Evolutionary conservation across 2,888 invertebrate species (phyloP).

Genomic region (Sesamia inferens): DNA sequence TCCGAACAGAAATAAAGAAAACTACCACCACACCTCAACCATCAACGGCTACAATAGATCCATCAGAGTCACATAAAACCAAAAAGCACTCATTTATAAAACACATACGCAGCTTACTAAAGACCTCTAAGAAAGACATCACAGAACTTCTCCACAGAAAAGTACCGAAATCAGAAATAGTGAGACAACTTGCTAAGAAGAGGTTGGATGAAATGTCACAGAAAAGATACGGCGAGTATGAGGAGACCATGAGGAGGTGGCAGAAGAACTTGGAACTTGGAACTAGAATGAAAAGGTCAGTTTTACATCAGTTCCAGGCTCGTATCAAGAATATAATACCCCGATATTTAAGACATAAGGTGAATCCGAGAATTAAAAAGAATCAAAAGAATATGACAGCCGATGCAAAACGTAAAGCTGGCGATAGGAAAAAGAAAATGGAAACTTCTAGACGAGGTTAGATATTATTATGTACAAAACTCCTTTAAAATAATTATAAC

Average conservation of each 20-base stretch:
- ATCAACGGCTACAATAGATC: slow-evolving; percentile 7
- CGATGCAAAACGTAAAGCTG: slow-evolving; percentile 10
- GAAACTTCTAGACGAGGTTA: slow-evolving; percentile 24
- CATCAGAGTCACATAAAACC: slow-evolving; percentile 26
- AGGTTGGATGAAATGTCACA: slow-evolving; percentile 70
- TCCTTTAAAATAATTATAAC: not conserved
- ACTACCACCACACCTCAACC: not conserved
- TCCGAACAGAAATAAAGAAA: not conserved
- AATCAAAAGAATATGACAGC: slow-evolving; percentile 57
- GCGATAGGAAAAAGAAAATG: slow-evolving; percentile 18
- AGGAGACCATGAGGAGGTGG: slow-evolving; percentile 77
- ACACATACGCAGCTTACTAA: slow-evolving; percentile 74
- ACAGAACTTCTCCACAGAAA: slow-evolving; percentile 68
- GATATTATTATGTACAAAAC: not conserved
- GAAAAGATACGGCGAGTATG: slow-evolving; percentile 70
- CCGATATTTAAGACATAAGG: slow-evolving; percentile 77
- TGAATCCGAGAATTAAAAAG: slow-evolving; percentile 68
- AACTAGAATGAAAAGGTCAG: slow-evolving; percentile 70
- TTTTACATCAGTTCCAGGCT: slow-evolving; percentile 57
- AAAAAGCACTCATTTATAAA: slow-evolving; percentile 74
- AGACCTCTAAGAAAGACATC: slow-evolving; percentile 74
- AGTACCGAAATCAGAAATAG: slow-evolving; percentile 71
- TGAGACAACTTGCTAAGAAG: slow-evolving; percentile 71
- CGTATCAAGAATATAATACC: slow-evolving; percentile 81
- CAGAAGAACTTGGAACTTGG: slow-evolving; percentile 72